Evolutionary conservation across 2,797 vertebrate species (phyloP), one percentile per base, ranked within the genome.

Genomic region (Sebastes oblongus): DNA sequence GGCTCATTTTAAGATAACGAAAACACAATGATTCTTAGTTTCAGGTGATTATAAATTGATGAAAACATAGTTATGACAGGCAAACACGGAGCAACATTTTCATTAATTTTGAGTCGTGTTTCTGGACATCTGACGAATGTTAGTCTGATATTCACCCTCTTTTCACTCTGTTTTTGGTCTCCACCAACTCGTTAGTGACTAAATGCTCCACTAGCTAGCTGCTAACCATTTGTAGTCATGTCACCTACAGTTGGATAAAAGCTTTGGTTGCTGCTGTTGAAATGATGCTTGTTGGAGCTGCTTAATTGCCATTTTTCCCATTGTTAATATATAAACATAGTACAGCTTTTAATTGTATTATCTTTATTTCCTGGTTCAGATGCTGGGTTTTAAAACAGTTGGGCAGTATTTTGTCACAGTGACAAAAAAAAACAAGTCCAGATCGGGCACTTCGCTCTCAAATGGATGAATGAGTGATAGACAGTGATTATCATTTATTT

Each of bases 1-100:
- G 46, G 0, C 46, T 50, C 7, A 46, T 50, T 50, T 1, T 46
- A 46, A 50, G 0, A 0, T 50, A 20, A 50, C 7, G 8, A 50
- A 50, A 50, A 50, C 42, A 46, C 42, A 18, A 18, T 0, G 42
- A 46, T 46, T 46, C 42, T 46, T 46, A 46, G 18, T 50, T 50
- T 50, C 46, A 50, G 46, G 46, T 50, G 16, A 50, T 50, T 50
- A 50, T 20, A 50, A 50, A 50, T 18, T 0, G 0, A 50, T 50
- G 46, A 20, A 50, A 50, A 50, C 39, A 42, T 50, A 8, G 0
- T 50, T 50, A 20, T 50, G 46, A 50, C 46, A 1, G 46, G 18
- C 46, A 50, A 1, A 0, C 46, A 50, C 18, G 0, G 42, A 50
- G 18, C 18, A 50, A 50, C 46, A 50, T 50, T 50, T 20, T 20